Percentiles rank a stretch among this genome's conserved stretches.
phyloP scores from a whole-genome alignment of 2,888 invertebrate species.

The Drosophila meridiana region DNA sequence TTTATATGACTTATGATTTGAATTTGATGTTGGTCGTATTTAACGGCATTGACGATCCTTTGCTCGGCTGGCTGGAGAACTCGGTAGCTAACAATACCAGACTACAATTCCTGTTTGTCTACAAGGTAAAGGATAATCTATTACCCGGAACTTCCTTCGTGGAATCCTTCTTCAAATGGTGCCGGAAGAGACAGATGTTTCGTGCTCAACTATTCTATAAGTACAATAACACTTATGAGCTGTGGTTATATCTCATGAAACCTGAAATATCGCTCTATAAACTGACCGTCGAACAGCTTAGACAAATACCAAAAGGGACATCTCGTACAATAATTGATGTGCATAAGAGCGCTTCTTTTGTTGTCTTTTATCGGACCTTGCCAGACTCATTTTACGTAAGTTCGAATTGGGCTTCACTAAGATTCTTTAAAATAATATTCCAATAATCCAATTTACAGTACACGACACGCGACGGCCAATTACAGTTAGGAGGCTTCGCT shows the following conservation, averaged over 20 bases:
- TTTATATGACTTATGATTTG: neutral
- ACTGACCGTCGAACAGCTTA: neutral
- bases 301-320: too few species aligned
- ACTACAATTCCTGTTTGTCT: constrained; percentile 1
- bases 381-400: constrained; percentile 27
- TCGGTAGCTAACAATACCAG: neutral
- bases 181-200: neutral
- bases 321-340: neutral
- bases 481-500: constrained; percentile 18
- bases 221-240: neutral
- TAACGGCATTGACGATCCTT: neutral
- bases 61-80: neutral
- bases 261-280: neutral
- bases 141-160: neutral
- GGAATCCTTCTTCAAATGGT: constrained; percentile 19
- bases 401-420: neutral
- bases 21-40: constrained; percentile 5
- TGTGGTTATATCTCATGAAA: constrained; percentile 13
- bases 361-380: neutral
- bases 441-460: constrained; percentile 11
- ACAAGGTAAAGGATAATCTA: neutral
- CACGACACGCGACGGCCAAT: neutral
- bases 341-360: neutral
- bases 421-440: neutral
- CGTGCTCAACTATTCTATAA: neutral